phyloP scores from a whole-genome alignment of 2,113 vertebrate species.

The Morone chrysops region DNA sequence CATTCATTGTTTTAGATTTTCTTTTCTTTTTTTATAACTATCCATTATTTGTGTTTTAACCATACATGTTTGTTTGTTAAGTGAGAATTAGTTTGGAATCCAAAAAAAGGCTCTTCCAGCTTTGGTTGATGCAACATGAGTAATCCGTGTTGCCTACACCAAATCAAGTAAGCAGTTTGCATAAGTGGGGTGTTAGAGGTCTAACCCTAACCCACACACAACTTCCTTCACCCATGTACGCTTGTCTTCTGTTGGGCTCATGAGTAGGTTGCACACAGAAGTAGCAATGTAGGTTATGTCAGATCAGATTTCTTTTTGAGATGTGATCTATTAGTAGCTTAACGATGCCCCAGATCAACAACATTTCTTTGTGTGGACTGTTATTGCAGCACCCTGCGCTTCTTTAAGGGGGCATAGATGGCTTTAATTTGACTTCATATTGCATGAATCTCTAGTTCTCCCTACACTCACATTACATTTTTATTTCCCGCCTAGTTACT shows the following conservation, averaged over 20 bases:
- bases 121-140: conserved; percentile 30
- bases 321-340: not conserved
- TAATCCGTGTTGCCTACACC: conserved; percentile 42
- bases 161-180: conserved; percentile 16
- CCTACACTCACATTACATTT: too few relatives aligned
- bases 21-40: not conserved
- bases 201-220: not conserved
- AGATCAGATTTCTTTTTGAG: conserved; percentile 14
- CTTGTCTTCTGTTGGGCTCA: not conserved
- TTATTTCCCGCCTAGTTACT: not conserved
- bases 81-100: not conserved
- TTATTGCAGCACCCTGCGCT: not conserved
- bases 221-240: not conserved
- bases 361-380: not conserved
- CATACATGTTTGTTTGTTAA: not conserved
- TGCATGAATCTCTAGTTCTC: not conserved
- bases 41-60: not conserved
- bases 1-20: too few relatives aligned
- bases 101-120: not conserved
- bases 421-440: not conserved
- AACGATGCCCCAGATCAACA: not conserved
- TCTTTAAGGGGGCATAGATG: not conserved
- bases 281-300: conserved; percentile 9
- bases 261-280: conserved; percentile 26
- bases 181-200: conserved; percentile 3